A percentile compares a stretch with the other conserved stretches of the same genome.
Evolutionary conservation across 1,140 invertebrate species (phyloP).

Genomic region (Pseudobourletiella spinata): DNA sequence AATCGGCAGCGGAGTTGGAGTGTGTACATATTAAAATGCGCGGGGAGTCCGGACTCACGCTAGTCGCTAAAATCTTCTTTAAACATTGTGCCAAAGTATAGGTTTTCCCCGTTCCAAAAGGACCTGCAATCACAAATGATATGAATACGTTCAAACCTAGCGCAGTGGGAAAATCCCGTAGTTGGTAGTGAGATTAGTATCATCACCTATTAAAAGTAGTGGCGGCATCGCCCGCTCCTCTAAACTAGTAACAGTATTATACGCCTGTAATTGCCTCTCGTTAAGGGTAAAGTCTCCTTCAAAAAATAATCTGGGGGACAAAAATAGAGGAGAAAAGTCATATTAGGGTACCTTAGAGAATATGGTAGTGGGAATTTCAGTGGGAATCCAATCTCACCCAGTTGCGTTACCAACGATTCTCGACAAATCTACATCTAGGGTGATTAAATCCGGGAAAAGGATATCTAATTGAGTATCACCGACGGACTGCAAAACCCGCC

Average conservation of each 20-base stretch:
- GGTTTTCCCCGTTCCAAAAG: constrained; percentile 83
- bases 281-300: constrained; percentile 49
- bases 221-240: constrained; percentile 51
- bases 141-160: too few species aligned
- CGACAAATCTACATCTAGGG: neutral
- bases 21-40: constrained; percentile 77
- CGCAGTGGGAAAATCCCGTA: too few species aligned
- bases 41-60: constrained; percentile 47
- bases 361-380: too few species aligned
- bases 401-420: neutral
- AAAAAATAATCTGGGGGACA: constrained; percentile 48
- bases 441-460: constrained; percentile 62
- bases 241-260: constrained; percentile 57
- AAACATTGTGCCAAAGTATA: constrained; percentile 73
- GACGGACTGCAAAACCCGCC: constrained; percentile 65
- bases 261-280: constrained; percentile 66
- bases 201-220: constrained; percentile 65
- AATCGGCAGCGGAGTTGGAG: constrained; percentile 51
- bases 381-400: neutral
- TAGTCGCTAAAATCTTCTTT: constrained; percentile 51
- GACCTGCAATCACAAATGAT: constrained; percentile 47
- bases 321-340: too few species aligned
- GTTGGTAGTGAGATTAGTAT: too few species aligned
- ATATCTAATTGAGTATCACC: constrained; percentile 50
- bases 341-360: too few species aligned